A percentile compares a stretch with the other conserved stretches of the same genome.
Evolutionary conservation across 2,888 invertebrate species (phyloP).

Genomic region (Volucella inanis): DNA sequence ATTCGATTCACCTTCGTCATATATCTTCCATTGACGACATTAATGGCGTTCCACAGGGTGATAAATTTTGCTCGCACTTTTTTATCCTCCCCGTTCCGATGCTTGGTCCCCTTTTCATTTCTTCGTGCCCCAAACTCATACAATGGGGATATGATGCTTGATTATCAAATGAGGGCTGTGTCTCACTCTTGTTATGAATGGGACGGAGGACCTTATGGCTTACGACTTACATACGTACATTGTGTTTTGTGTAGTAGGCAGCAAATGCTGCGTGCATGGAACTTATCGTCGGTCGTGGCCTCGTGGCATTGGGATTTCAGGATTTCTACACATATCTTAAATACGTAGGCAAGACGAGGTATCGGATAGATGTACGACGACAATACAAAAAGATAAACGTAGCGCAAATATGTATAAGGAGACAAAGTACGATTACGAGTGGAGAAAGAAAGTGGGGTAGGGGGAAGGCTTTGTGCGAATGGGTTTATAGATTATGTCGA

Average conservation of each 20-base stretch:
- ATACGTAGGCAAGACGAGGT: conserved; percentile 5
- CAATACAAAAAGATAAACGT: conserved; percentile 68
- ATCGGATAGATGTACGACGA: conserved; percentile 55
- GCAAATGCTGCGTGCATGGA: conserved; percentile 63
- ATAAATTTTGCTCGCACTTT: conserved; percentile 73
- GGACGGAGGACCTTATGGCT: background rate
- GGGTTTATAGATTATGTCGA: conserved; percentile 71
- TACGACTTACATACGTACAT: conserved; percentile 6
- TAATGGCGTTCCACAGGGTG: conserved; percentile 76
- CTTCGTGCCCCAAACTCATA: conserved; percentile 53
- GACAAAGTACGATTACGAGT: conserved; percentile 12
- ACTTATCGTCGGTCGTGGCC: conserved; percentile 53
- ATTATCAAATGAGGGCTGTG: conserved; percentile 64
- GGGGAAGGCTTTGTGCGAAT: conserved; percentile 46
- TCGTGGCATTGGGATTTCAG: conserved; percentile 64
- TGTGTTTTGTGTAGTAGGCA: conserved; percentile 67
- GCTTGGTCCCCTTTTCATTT: conserved; percentile 16
- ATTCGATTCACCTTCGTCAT: conserved; percentile 78
- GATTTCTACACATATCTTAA: conserved; percentile 17
- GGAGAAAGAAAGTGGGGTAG: background rate
- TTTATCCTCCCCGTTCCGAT: conserved; percentile 10
- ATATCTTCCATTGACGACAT: conserved; percentile 79
- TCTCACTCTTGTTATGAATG: background rate
- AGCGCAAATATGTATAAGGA: background rate
- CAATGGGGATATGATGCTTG: conserved; percentile 58